Evolutionary conservation across 1,140 invertebrate genomes (phyloP).

Genomic region (Drosophila bocqueti): DNA sequence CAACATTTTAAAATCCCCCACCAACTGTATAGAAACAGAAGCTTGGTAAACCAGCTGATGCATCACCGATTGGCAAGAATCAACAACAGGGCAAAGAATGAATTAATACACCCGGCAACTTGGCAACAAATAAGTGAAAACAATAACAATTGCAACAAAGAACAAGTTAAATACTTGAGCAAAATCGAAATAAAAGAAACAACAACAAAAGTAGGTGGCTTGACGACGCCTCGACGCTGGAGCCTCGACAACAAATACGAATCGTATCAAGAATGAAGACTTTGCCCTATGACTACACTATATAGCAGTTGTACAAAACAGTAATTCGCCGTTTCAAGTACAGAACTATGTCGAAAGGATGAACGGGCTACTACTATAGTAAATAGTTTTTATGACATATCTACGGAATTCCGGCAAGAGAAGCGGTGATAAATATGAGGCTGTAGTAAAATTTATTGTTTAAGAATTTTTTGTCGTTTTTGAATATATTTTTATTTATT

Average conservation of each 20-base stretch:
- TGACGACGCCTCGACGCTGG: conserved; percentile 34
- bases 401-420: too few species aligned
- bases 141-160: conserved; percentile 27
- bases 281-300: conserved; percentile 80
- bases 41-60: conserved; percentile 56
- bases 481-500: not conserved
- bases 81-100: conserved; percentile 40
- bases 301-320: conserved; percentile 16
- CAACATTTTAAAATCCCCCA: conserved; percentile 61
- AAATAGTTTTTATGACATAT: too few species aligned
- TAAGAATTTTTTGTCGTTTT: not conserved
- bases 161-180: conserved; percentile 44
- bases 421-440: not conserved
- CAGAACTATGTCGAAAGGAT: not conserved
- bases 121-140: conserved; percentile 35
- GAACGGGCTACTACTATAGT: not conserved
- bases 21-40: conserved; percentile 61
- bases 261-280: conserved; percentile 70
- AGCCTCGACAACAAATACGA: conserved; percentile 58
- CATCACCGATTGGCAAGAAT: conserved; percentile 36
- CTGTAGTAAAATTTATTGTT: not conserved
- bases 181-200: conserved; percentile 50
- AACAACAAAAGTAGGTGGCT: conserved; percentile 17
- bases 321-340: conserved; percentile 3
- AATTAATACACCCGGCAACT: conserved; percentile 53